Evolutionary conservation across 1,140 invertebrate species (phyloP).

Genomic region (Drosophila pruinosa): DNA sequence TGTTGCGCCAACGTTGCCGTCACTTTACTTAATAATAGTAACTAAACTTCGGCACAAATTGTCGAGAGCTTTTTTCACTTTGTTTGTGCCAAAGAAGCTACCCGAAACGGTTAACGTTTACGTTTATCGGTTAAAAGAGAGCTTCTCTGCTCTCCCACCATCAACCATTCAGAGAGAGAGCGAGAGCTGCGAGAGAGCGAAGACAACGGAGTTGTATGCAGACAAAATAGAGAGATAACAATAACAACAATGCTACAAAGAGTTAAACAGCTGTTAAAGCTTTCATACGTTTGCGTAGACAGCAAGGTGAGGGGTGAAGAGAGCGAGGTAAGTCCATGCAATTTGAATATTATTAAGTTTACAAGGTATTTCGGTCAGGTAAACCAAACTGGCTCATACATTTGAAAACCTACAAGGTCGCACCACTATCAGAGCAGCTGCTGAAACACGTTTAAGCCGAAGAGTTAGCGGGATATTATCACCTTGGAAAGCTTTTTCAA

Average conservation of each 20-base stretch:
- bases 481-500: not conserved
- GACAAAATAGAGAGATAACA: not conserved
- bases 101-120: conserved; percentile 49
- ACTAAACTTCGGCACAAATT: conserved; percentile 54
- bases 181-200: not conserved
- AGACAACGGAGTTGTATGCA: conserved; percentile 5
- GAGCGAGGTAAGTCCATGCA: not conserved
- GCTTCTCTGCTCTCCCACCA: conserved; percentile 15
- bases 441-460: conserved; percentile 2
- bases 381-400: not conserved
- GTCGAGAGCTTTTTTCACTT: conserved; percentile 30
- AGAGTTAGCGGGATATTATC: not conserved
- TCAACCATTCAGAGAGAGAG: not conserved
- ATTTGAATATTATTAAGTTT: conserved; percentile 11
- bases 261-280: conserved; percentile 57
- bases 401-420: not conserved
- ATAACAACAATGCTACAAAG: conserved; percentile 5
- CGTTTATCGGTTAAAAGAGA: conserved; percentile 26
- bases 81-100: conserved; percentile 6
- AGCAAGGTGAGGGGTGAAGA: not conserved
- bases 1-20: conserved; percentile 64
- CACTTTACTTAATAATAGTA: conserved; percentile 75
- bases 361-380: not conserved
- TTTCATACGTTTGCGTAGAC: conserved; percentile 10
- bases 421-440: not conserved